A percentile compares a stretch with the other conserved stretches of the same genome.
phyloP scores from a whole-genome alignment of 2,888 invertebrate species.

The Papilio protenor region DNA sequence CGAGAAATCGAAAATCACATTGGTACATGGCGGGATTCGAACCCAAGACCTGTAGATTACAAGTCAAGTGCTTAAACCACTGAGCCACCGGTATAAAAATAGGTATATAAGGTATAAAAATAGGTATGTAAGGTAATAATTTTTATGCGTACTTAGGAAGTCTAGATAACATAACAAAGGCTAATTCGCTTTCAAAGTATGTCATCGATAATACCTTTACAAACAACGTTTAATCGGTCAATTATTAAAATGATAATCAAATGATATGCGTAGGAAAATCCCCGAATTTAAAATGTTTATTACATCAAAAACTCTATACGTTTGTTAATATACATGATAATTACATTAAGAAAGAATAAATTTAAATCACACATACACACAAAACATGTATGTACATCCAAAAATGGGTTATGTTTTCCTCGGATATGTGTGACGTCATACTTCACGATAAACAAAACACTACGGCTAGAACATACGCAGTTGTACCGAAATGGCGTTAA shows the following conservation, averaged over 20 bases:
- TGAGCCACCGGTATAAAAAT: no score
- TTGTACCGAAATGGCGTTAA: constrained; percentile 7
- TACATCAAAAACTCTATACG: background rate
- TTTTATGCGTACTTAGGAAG: background rate
- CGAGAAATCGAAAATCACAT: no score
- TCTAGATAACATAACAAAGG: background rate
- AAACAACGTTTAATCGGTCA: background rate
- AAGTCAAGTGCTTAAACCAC: no score
- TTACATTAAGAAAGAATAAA: background rate
- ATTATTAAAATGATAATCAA: background rate
- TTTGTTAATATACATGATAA: background rate
- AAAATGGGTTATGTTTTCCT: background rate
- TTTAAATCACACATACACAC: background rate
- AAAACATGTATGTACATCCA: background rate
- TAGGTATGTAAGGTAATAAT: background rate
- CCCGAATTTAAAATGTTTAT: background rate
- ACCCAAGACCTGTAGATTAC: no score
- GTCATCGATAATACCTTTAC: background rate
- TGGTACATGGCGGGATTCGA: no score
- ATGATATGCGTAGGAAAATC: background rate
- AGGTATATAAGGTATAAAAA: background rate
- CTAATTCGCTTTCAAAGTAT: background rate
- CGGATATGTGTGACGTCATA: background rate
- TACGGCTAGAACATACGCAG: background rate
- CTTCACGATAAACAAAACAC: background rate